Evolutionary conservation across 2,113 vertebrate species (phyloP).

Genomic region (Gnathochromis pfefferi): DNA sequence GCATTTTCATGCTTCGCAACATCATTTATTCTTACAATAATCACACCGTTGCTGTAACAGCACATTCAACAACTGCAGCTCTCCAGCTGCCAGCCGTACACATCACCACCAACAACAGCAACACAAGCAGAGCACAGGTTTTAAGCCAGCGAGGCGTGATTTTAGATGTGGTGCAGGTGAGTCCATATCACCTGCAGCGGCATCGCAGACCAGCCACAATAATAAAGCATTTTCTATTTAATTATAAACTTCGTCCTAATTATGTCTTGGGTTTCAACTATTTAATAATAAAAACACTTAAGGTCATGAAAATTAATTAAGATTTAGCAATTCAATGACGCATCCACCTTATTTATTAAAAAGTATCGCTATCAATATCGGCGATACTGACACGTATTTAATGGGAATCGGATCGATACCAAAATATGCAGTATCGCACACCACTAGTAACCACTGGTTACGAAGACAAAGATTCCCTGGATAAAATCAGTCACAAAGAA

Average conservation of each 20-base stretch:
- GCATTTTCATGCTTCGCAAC: background rate
- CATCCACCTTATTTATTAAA: background rate
- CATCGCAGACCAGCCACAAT: background rate
- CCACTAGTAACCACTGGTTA: background rate
- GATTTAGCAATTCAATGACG: background rate
- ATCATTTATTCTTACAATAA: background rate
- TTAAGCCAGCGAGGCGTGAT: background rate
- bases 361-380: background rate
- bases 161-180: background rate
- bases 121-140: background rate
- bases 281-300: background rate
- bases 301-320: fast-evolving
- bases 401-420: background rate
- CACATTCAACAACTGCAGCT: fast-evolving
- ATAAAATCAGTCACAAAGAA: background rate
- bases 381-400: background rate
- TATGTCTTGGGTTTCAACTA: fast-evolving
- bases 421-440: background rate
- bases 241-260: background rate
- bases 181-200: background rate
- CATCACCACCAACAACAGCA: fast-evolving
- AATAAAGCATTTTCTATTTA: too few species aligned
- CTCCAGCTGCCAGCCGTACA: fast-evolving
- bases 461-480: background rate
- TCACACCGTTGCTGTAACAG: background rate